Evolutionary conservation across 2,797 vertebrate genomes (phyloP).

Genomic region (Mormyrops boulengeri): DNA sequence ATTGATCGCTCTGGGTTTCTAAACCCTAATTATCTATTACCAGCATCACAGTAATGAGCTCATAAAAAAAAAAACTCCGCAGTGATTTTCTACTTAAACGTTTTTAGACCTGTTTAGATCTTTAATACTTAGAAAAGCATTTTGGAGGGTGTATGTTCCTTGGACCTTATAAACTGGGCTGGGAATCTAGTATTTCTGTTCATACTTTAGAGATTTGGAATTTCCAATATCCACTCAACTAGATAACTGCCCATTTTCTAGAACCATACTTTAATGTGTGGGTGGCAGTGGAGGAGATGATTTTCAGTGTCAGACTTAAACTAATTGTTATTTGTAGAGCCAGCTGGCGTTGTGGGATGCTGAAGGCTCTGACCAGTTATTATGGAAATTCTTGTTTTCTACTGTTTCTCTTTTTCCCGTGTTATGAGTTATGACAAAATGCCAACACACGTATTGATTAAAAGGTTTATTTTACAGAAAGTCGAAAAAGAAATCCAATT

Average conservation of each 20-base stretch:
- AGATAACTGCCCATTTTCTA: neutral
- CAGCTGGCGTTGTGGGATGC: constrained; percentile 5
- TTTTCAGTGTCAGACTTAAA: neutral
- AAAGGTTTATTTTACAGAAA: constrained; percentile 58
- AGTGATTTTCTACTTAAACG: constrained; percentile 27
- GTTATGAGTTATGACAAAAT: constrained; percentile 56
- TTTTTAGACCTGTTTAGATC: constrained; percentile 14
- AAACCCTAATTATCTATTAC: constrained; percentile 18
- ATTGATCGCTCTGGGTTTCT: constrained; percentile 5
- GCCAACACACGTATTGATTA: constrained; percentile 62
- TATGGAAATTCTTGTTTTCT: constrained; percentile 28
- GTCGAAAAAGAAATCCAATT: constrained; percentile 68
- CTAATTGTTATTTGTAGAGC: neutral
- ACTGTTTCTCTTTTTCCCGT: neutral
- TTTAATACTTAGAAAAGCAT: neutral
- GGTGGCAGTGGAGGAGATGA: neutral
- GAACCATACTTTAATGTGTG: neutral
- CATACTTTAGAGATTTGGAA: neutral
- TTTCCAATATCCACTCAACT: neutral
- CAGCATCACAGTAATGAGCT: constrained; percentile 18
- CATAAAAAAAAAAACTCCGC: constrained; percentile 8
- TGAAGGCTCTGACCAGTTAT: constrained; percentile 26
- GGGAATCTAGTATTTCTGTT: neutral
- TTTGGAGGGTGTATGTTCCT: neutral
- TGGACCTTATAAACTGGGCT: neutral